phyloP scores from a whole-genome alignment of 2,797 vertebrate species.

The Xenentodon cancila region DNA sequence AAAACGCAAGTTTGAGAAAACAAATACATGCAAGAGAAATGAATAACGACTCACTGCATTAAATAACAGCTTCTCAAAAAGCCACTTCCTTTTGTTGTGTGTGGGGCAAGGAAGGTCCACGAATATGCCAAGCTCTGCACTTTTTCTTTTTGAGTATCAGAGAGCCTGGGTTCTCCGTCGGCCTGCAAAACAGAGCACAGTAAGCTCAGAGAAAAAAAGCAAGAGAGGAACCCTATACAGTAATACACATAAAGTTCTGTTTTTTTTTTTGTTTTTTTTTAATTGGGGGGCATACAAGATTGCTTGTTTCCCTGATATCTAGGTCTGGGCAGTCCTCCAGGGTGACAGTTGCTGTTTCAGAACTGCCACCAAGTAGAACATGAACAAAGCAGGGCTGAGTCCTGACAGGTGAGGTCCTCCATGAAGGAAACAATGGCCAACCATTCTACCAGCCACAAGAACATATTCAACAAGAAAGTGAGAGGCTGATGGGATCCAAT shows the following conservation, averaged over 20 bases:
- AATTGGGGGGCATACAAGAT: slow-evolving; percentile 3
- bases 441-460: slow-evolving; percentile 24
- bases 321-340: slow-evolving; percentile 21
- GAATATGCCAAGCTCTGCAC: slow-evolving; percentile 1
- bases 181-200: background rate
- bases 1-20: background rate
- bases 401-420: slow-evolving; percentile 20
- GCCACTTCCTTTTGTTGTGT: slow-evolving; percentile 6
- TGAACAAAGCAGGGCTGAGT: slow-evolving; percentile 22
- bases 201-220: background rate
- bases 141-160: background rate
- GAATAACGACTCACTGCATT: background rate
- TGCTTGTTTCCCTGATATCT: slow-evolving; percentile 15
- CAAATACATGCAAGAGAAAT: background rate
- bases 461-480: slow-evolving; percentile 32
- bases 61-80: background rate
- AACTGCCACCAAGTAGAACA: slow-evolving; percentile 10
- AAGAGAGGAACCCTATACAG: background rate
- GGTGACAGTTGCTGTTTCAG: slow-evolving; percentile 1
- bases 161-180: background rate
- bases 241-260: background rate
- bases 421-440: slow-evolving; percentile 32
- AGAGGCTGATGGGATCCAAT: slow-evolving; percentile 29
- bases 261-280: too few relatives aligned
- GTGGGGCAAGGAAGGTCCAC: background rate